Conservation (phyloP, 2,888 invertebrate species). For the Ormyrus nitidulus region DNA sequence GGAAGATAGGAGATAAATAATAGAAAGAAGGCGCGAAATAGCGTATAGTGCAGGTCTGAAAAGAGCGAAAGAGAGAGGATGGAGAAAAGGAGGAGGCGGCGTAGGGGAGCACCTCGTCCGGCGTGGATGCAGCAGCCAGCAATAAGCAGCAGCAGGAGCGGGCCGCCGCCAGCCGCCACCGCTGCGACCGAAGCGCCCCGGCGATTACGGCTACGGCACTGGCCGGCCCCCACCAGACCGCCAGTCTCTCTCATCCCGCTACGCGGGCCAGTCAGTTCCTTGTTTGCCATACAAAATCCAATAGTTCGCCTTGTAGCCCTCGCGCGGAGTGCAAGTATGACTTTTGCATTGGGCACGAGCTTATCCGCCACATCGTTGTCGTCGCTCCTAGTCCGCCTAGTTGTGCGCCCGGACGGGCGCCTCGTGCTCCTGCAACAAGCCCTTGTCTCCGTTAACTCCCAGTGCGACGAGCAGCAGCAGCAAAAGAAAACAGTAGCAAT, state of each 20-base stretch:
- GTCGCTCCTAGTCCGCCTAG: conserved; percentile 36
- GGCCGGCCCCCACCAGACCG: conserved; percentile 60
- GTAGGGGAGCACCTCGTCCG: not conserved
- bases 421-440: conserved; percentile 59
- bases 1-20: conserved; percentile 50
- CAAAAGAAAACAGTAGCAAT: too few species aligned
- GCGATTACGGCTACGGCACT: conserved; percentile 65
- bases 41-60: not conserved
- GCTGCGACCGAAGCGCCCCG: too few species aligned
- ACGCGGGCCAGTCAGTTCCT: conserved; percentile 74
- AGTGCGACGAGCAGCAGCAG: not conserved
- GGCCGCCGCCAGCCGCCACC: conserved; percentile 40
- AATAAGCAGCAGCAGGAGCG: not conserved
- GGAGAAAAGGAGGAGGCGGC: not conserved
- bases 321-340: conserved; percentile 69
- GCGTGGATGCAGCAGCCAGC: not conserved
- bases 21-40: conserved; percentile 16
- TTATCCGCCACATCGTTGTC: conserved; percentile 56
- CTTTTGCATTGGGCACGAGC: conserved; percentile 60
- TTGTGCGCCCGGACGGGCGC: not conserved
- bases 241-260: conserved; percentile 64
- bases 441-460: conserved; percentile 61
- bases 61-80: not conserved
- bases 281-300: conserved; percentile 76
- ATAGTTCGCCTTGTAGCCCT: conserved; percentile 74